Base-by-base conservation (phyloP, 2,888 invertebrate genomes). In the Acleris literana region DNA sequence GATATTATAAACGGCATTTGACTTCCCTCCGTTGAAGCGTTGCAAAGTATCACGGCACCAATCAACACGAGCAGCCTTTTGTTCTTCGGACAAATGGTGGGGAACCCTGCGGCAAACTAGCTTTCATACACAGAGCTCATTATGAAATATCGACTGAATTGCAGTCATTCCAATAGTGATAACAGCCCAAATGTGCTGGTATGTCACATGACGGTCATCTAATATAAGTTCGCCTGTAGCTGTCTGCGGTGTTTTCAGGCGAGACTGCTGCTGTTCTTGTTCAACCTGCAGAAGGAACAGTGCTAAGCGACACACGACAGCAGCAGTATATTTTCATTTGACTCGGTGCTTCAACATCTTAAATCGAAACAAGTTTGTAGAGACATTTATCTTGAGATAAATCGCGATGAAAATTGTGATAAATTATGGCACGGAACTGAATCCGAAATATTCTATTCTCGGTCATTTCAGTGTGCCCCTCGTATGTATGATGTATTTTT, bases 81-180 rank as follows among this genome's bases (percentile, higher is more conserved):
- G 62, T 29, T 46, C 63, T 48, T 64, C 59, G 18, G 54, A 48
- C 53, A 64, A 53, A 46, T 59, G 53, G 22, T 64, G 60, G 39
- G 60, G 55, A 20, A 64, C 55, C 59, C 55, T 44, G 2, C 60
- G 49, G 18, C 29, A 64, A 59, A 59, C 54, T 17, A 61, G 39
- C 43, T 60, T 60, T 51, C 33, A 51, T 5, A 43, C 59, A 51
- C 51, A 20, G 33, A 44, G 43, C 5, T 64, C 49, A n/a, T 18
- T n/a, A 20, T 63, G 54, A n/a, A 55, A 55, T 39, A 63, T 63
- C 17, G 20, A 20, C 22, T 58, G 20, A n/a, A 44, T 56, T 56
- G 43, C 56, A 56, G 56, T 56, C 44, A 56, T 44, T 44, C 43
- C 44, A 56, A 44, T 44, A 18, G 16, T 20, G 9, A 44, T 44